A percentile compares a stretch with the other conserved stretches of the same genome.
These are phyloP conservation scores for Netelia melanura DNA, from an alignment of 2,888 invertebrate species.

Conservation along the genomic window DNA sequence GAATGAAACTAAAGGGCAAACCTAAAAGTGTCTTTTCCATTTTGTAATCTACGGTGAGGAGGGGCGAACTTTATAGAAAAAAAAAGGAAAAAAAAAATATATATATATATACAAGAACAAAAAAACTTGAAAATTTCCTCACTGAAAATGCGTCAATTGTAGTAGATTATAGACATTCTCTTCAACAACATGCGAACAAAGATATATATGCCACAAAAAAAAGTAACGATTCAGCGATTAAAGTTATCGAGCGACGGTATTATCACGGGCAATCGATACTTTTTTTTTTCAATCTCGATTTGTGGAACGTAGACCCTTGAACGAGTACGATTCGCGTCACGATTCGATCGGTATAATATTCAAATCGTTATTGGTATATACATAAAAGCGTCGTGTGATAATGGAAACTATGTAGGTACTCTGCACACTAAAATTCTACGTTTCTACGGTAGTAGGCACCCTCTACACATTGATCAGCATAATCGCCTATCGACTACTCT, in stretches of 20 bases:
- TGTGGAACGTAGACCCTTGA: too few relatives aligned
- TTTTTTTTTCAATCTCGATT: too few relatives aligned
- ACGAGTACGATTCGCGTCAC: too few relatives aligned
- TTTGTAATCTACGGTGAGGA: too few relatives aligned
- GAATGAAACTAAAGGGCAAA: background rate
- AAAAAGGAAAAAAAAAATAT: background rate
- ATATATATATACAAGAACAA: background rate
- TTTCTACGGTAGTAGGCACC: constrained; percentile 70
- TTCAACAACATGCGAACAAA: constrained; percentile 45
- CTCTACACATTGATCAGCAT: constrained; percentile 68
- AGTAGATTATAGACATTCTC: constrained; percentile 54
- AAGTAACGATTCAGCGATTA: constrained; percentile 5
- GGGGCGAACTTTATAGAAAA: background rate
- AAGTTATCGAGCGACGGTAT: constrained; percentile 22
- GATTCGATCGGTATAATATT: too few relatives aligned
- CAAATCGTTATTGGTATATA: background rate
- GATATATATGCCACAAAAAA: background rate
- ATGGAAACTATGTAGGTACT: constrained; percentile 46
- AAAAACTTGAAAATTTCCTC: constrained; percentile 9
- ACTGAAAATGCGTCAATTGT: constrained; percentile 27
- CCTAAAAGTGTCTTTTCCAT: too few relatives aligned
- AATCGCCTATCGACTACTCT: constrained; percentile 65
- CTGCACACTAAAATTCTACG: constrained; percentile 61
- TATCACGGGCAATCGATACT: too few relatives aligned
- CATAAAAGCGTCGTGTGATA: constrained; percentile 49